These are phyloP conservation scores for Anarhynchus alexandrinus DNA, from an alignment of 2,113 vertebrate genomes.

Conservation along the genomic window DNA sequence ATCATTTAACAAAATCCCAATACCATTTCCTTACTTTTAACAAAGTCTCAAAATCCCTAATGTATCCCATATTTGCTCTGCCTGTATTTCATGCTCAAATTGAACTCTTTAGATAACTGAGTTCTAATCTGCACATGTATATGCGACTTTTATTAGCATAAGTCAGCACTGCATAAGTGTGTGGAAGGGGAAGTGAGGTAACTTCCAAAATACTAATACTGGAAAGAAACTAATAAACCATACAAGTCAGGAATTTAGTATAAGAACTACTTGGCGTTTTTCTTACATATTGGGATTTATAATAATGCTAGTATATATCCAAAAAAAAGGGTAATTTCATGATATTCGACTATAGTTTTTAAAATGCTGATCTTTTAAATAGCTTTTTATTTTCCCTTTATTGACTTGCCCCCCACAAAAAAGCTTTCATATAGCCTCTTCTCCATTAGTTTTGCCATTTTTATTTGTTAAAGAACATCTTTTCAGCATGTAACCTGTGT, in stretches of 20 bases:
- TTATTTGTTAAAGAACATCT: background rate
- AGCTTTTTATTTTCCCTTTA: background rate
- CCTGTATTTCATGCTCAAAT: slow-evolving; percentile 34
- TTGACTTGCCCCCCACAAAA: background rate
- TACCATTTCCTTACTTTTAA: slow-evolving; percentile 53
- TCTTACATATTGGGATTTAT: background rate
- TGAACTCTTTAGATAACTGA: slow-evolving; percentile 45
- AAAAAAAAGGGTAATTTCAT: background rate
- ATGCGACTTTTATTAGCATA: background rate
- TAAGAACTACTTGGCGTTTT: background rate
- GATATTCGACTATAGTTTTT: background rate
- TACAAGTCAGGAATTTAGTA: background rate
- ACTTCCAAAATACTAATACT: background rate
- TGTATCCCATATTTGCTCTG: slow-evolving; percentile 45
- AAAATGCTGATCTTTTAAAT: background rate
- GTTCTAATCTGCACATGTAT: slow-evolving; percentile 1
- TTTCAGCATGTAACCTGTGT: background rate
- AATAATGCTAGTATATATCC: background rate
- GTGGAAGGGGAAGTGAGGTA: background rate
- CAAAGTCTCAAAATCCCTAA: slow-evolving; percentile 55
- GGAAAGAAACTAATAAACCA: background rate
- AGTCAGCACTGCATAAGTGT: background rate
- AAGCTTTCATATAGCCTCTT: background rate
- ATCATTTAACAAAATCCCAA: slow-evolving; percentile 65
- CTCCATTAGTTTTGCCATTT: background rate